Base-by-base conservation (phyloP, 1,140 invertebrate species). In the Zelostemma sp. region DNA sequence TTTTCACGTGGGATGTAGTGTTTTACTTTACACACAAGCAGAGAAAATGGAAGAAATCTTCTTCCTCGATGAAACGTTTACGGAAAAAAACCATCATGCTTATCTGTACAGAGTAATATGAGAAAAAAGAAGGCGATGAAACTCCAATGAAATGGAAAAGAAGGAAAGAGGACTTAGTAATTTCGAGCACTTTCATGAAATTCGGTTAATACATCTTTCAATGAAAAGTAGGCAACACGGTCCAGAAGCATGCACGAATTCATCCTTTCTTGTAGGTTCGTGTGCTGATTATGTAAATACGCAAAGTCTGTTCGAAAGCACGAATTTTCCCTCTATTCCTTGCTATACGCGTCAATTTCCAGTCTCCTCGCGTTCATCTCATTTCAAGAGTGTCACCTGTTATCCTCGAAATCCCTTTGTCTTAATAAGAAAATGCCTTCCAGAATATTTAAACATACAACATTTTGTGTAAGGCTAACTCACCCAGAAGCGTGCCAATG, bases 401-500 rank as follows among this genome's bases (percentile, higher is more conserved):
- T 43, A 43, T 16, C 40, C 40, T 16, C 14, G 14, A 16, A 43
- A 43, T 43, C 14, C 14, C 14, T 16, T 15, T 43, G 16, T 43
- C 12, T 28, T 8, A 8, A 28, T 28, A 8, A 28, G 3, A 28
- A 28, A 43, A 43, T 16, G 8, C 40, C 14, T 14, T 9, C 1
- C 25, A 4, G 40, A 14, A 43, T 43, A 43, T 16, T 43, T 8
- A 16, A 43, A 16, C 8, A 12, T 31, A 12, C 35, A 28, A 28
- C 8, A 28, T 28, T 28, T 28, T 8, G 3, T 8, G 8, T 4
- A 28, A 28, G 25, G 25, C 25, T 8, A 28, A 79, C 78, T 86
- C 81, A 93, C 94, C 93, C 88, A 94, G 91, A 65, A 96, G 86
- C 40, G 88, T 90, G 72, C 94, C 94, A 12, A 87, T 87, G 80